Conservation (phyloP, 1,140 invertebrate species). For the Macrobrachium nipponense region DNA sequence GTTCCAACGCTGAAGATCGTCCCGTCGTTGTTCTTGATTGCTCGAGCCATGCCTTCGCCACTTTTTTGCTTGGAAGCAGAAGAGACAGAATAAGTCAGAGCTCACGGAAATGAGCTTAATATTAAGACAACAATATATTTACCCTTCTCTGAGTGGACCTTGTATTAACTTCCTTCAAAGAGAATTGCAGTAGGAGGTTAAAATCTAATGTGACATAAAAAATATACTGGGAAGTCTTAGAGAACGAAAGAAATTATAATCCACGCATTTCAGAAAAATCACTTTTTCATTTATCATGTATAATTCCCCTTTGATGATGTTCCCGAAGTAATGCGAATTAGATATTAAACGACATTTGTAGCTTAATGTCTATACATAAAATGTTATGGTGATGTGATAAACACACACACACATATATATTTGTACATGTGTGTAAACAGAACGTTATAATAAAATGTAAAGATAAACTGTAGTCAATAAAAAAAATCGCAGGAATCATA, state of each 20-base stretch:
- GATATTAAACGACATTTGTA: too few relatives aligned
- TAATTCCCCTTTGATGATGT: too few relatives aligned
- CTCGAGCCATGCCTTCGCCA: conserved; percentile 15
- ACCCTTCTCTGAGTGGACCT: too few relatives aligned
- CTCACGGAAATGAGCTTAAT: background rate
- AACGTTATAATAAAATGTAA: background rate
- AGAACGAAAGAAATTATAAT: too few relatives aligned
- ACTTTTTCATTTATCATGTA: too few relatives aligned
- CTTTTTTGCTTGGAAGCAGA: background rate
- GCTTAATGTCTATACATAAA: background rate
- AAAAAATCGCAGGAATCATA: background rate
- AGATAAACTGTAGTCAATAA: background rate
- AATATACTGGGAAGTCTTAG: background rate
- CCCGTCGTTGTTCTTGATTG: background rate
- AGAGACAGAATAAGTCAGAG: background rate
- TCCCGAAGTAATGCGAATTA: too few relatives aligned
- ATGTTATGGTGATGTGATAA: background rate
- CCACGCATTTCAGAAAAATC: too few relatives aligned
- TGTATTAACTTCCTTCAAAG: background rate
- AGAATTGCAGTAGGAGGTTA: background rate
- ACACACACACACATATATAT: background rate
- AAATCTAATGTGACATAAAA: background rate
- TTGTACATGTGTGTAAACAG: background rate
- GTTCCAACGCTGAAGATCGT: conserved; percentile 3
- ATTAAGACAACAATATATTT: background rate